phyloP scores from a whole-genome alignment of 2,113 vertebrate genomes.

The Ctenodactylus gundi region DNA sequence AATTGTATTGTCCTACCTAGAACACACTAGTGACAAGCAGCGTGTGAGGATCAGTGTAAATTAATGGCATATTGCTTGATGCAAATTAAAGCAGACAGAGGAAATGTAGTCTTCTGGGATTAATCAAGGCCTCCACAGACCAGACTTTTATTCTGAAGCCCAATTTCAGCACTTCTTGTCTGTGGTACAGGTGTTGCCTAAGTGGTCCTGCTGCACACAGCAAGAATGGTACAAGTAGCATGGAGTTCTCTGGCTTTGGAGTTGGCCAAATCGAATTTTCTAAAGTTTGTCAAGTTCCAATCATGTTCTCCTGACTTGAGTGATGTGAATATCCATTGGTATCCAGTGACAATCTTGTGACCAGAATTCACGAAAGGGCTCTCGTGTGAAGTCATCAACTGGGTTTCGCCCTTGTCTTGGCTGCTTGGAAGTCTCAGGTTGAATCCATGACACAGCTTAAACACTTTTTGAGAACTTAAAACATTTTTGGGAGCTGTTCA shows the following conservation, averaged over 20 bases:
- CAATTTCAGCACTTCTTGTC: not conserved
- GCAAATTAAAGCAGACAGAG: constrained; percentile 61
- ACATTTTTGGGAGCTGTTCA: not conserved
- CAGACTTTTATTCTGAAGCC: not conserved
- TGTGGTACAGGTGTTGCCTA: not conserved
- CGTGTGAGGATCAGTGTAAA: constrained; percentile 57
- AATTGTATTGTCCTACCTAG: constrained; percentile 43
- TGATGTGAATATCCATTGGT: not conserved
- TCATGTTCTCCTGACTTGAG: not conserved
- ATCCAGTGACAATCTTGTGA: not conserved
- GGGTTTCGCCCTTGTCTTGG: not conserved
- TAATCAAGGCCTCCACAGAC: constrained; percentile 25
- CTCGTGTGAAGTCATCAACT: not conserved
- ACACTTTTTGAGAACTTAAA: constrained; percentile 5
- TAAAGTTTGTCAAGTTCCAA: not conserved
- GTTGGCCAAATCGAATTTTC: not conserved
- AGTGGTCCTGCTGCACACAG: not conserved
- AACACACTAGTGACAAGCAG: constrained; percentile 48
- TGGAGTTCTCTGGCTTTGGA: not conserved
- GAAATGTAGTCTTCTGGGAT: constrained; percentile 46
- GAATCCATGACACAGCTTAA: not conserved
- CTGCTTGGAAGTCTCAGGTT: not conserved
- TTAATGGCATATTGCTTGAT: constrained; percentile 55
- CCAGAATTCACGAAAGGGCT: not conserved
- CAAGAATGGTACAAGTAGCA: not conserved